These are phyloP conservation scores for Diploptera punctata DNA, from an alignment of 2,888 invertebrate species.

Conservation along the genomic window DNA sequence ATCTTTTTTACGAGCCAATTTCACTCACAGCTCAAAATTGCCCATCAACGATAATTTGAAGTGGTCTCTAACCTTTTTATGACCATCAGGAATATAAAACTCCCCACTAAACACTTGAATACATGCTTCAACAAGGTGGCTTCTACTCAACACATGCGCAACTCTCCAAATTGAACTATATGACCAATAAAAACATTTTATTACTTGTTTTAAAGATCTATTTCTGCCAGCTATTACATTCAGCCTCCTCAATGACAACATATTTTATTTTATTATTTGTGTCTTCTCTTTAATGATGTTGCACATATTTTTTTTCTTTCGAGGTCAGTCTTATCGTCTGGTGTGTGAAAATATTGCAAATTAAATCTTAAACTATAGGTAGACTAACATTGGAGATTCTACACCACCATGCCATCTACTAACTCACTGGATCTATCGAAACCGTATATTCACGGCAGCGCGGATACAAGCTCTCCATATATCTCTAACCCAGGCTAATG, in stretches of 20 bases:
- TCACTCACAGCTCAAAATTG: conserved; percentile 29
- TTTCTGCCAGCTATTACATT: conserved; percentile 33
- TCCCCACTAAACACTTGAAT: conserved; percentile 10
- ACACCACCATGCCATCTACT: too few species aligned
- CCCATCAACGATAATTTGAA: conserved; percentile 36
- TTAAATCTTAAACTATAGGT: too few species aligned
- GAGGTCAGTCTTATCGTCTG: conserved; percentile 1
- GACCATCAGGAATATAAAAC: conserved; percentile 7
- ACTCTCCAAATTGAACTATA: conserved; percentile 20
- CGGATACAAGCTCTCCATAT: too few species aligned
- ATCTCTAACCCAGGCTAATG: too few species aligned
- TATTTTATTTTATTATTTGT: background rate
- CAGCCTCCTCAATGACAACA: conserved; percentile 4
- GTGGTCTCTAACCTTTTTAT: conserved; percentile 29
- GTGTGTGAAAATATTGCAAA: too few species aligned
- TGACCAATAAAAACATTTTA: conserved; percentile 32
- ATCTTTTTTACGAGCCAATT: conserved; percentile 30
- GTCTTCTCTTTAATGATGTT: background rate
- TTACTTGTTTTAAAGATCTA: conserved; percentile 32
- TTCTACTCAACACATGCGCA: background rate
- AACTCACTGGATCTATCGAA: too few species aligned
- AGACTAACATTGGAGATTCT: too few species aligned
- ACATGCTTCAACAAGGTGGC: background rate
- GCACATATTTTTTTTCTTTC: background rate
- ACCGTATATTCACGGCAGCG: too few species aligned